phyloP scores from a whole-genome alignment of 2,113 vertebrate genomes.

The Oryzias javanicus region DNA sequence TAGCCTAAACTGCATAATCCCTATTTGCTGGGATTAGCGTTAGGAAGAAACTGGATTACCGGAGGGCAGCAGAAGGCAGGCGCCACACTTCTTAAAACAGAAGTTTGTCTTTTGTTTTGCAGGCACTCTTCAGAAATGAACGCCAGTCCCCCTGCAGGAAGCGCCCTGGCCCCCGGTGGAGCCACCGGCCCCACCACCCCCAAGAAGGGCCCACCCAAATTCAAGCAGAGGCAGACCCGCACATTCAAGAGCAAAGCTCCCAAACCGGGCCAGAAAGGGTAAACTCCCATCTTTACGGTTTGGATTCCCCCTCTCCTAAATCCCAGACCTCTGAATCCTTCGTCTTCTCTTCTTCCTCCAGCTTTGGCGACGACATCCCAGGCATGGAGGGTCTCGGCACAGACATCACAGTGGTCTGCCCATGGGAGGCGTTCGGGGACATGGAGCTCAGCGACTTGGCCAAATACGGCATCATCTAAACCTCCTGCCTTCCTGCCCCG shows the following conservation, averaged over 20 bases:
- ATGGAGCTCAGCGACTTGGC: constrained; percentile 97
- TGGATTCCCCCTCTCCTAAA: no score
- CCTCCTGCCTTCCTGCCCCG: constrained; percentile 45
- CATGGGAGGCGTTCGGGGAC: constrained; percentile 97
- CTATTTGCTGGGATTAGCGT: constrained; percentile 39
- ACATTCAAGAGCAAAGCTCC: constrained; percentile 99
- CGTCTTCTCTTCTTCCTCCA: constrained; percentile 36
- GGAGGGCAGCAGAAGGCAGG: neutral
- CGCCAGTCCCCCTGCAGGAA: constrained; percentile 76
- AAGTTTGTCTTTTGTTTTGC: constrained; percentile 16
- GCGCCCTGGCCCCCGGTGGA: constrained; percentile 69
- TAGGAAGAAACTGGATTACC: constrained; percentile 45
- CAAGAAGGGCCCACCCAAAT: constrained; percentile 94
- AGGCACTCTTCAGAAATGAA: constrained; percentile 71
- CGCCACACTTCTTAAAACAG: neutral
- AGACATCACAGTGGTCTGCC: constrained; percentile 96
- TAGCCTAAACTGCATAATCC: constrained; percentile 60
- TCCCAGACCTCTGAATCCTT: neutral
- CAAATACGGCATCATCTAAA: constrained; percentile 96
- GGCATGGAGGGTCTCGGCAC: constrained; percentile 96
- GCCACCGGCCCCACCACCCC: constrained; percentile 83
- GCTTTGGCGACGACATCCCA: constrained; percentile 96
- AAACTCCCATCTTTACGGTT: neutral
- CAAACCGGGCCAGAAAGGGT: constrained; percentile 96
- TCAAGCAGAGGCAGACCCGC: constrained; percentile 95